Percentiles rank a stretch among this genome's conserved stretches.
These are phyloP conservation scores for Drosophila birchii DNA, from an alignment of 2,888 invertebrate genomes.

Conservation along the genomic window DNA sequence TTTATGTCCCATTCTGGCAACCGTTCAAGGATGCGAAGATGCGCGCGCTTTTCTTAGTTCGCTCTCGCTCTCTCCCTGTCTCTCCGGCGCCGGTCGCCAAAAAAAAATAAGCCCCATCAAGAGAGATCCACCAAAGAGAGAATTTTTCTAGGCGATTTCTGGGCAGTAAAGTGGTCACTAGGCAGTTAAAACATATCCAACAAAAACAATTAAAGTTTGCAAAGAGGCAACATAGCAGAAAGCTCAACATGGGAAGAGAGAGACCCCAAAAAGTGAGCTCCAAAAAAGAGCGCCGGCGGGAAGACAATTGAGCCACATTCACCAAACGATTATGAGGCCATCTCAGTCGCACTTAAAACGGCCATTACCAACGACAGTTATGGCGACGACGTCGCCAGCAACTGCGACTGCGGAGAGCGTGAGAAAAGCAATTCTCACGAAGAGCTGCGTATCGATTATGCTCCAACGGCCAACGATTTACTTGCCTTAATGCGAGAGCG, in stretches of 20 bases:
- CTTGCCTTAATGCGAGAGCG: conserved; percentile 76
- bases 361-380: conserved; percentile 84
- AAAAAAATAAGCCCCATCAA: conserved; percentile 32
- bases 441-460: conserved; percentile 80
- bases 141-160: conserved; percentile 30
- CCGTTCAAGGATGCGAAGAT: conserved; percentile 59
- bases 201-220: conserved; percentile 75
- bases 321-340: conserved; percentile 84
- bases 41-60: conserved; percentile 60
- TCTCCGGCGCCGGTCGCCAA: conserved; percentile 5
- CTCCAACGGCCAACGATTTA: conserved; percentile 74
- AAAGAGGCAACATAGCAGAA: conserved; percentile 40
- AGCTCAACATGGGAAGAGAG: conserved; percentile 4
- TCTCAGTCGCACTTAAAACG: conserved; percentile 85
- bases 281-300: conserved; percentile 43
- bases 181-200: conserved; percentile 78
- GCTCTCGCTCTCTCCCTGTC: conserved; percentile 12
- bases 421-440: conserved; percentile 80
- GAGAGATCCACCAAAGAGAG: conserved; percentile 22
- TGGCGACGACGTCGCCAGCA: conserved; percentile 60
- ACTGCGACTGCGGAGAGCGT: conserved; percentile 65
- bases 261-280: conserved; percentile 38
- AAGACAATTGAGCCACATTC: conserved; percentile 81
- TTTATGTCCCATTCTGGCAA: conserved; percentile 85
- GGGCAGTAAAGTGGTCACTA: conserved; percentile 39